Conservation (phyloP, 2,888 invertebrate species). For the Pasiphila rectangulata region DNA sequence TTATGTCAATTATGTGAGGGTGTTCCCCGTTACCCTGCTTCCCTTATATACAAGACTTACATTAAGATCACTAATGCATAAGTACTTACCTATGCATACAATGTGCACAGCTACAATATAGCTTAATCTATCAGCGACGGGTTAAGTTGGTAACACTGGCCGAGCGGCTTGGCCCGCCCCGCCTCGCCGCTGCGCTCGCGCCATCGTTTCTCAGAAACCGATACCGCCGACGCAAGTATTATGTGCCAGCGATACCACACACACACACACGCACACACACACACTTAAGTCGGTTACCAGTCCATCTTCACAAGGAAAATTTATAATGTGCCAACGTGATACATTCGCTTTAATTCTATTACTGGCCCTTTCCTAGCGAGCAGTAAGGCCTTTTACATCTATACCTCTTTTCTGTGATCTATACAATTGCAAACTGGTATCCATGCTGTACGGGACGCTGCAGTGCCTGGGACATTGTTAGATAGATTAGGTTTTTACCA, state of each 20-base stretch:
- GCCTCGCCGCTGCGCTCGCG: slow-evolving; percentile 53
- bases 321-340: slow-evolving; percentile 10
- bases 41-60: too few species aligned
- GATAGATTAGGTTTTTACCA: too few species aligned
- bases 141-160: not conserved
- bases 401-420: too few species aligned
- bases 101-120: not conserved
- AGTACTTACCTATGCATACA: too few species aligned
- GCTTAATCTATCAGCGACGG: not conserved
- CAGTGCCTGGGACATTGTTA: too few species aligned
- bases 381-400: too few species aligned
- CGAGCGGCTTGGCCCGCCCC: slow-evolving; percentile 26
- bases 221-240: slow-evolving; percentile 50
- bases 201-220: slow-evolving; percentile 69
- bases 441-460: too few species aligned
- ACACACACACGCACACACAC: slow-evolving; percentile 46
- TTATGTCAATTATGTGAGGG: too few species aligned
- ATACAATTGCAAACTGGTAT: too few species aligned
- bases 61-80: too few species aligned
- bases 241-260: slow-evolving; percentile 42
- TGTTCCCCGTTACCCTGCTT: too few species aligned
- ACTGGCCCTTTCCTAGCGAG: not conserved
- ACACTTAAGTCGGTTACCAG: slow-evolving; percentile 42
- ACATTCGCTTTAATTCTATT: slow-evolving; percentile 5
- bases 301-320: slow-evolving; percentile 36